phyloP scores from a whole-genome alignment of 2,113 vertebrate genomes.

The Genyomyrus donnyi region DNA sequence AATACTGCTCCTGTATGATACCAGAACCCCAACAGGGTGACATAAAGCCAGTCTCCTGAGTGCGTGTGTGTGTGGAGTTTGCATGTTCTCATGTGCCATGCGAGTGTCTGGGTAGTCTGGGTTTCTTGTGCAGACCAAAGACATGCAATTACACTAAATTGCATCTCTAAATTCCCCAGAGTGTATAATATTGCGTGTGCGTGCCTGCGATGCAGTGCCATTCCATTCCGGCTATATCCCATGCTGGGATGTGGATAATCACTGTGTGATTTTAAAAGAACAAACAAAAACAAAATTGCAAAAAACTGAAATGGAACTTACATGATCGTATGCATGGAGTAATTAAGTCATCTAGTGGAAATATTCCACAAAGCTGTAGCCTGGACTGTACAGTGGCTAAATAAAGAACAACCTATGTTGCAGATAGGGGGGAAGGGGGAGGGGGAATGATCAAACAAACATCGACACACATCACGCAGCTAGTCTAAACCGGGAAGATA shows the following conservation, averaged over 20 bases:
- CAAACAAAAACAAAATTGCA: no score
- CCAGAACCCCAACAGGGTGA: background rate
- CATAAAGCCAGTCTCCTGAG: background rate
- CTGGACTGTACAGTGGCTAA: background rate
- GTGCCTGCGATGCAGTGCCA: background rate
- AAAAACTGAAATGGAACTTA: background rate
- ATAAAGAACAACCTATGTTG: constrained; percentile 13
- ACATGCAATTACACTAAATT: background rate
- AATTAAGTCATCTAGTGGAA: constrained; percentile 26
- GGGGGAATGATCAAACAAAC: background rate
- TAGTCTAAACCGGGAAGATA: background rate
- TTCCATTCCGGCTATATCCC: background rate
- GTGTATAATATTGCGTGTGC: background rate
- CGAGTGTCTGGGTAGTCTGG: background rate
- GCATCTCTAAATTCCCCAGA: background rate
- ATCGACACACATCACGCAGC: background rate
- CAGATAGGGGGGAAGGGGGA: background rate
- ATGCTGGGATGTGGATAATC: background rate
- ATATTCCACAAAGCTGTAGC: constrained; percentile 2
- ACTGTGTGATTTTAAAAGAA: background rate
- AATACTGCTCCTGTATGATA: background rate
- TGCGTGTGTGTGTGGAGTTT: background rate
- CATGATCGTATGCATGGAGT: background rate
- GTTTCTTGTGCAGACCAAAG: background rate
- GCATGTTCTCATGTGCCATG: background rate